Evolutionary conservation across 2,888 invertebrate species (phyloP), one percentile per base, ranked within the genome.

Genomic region (Drosophila niveifrons): DNA sequence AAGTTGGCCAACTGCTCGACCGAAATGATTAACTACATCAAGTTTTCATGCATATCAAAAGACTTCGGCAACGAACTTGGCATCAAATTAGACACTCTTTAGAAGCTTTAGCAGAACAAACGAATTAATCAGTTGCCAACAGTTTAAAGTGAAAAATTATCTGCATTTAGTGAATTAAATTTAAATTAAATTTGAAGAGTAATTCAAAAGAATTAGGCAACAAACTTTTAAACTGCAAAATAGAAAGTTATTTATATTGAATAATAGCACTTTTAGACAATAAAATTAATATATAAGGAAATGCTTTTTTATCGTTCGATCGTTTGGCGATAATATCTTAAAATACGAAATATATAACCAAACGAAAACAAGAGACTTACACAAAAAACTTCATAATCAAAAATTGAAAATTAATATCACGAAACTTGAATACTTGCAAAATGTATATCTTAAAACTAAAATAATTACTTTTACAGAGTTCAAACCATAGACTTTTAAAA

Each of bases 11-110:
- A 66, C 61, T 65, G 39, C 44, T 11, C 23, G 13, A 63, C 66
- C 52, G 31, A n/a, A 31, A 43, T 55, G 55, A 44, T 44, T 7
- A 44, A 43, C 9, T 46, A 28, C 15, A 2, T 15, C 15, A 44
- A 58, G 34, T 18, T 31, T 10, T 11, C 1, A 34, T 18, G 23
- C 6, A 34, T n/a, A 61, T 39, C 51, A 52, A 72, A 68, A 62
- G 62, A 74, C 67, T 74, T 67, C 41, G 64, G 15, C 57, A 62
- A 56, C 66, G 17, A 66, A 66, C 66, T 66, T 36, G 36, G 7
- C 3, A 48, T 43, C 47, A 51, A 39, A 15, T 29, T 48, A 47
- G 31, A 34, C 11, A 17, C 50, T 17, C 15, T 34, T 39, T 23
- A 23, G 9, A 13, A 13, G 13, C 39, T 13, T 41, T 13, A 15